phyloP scores from a whole-genome alignment of 2,888 invertebrate species.

The Drosophila fulvimacula region DNA sequence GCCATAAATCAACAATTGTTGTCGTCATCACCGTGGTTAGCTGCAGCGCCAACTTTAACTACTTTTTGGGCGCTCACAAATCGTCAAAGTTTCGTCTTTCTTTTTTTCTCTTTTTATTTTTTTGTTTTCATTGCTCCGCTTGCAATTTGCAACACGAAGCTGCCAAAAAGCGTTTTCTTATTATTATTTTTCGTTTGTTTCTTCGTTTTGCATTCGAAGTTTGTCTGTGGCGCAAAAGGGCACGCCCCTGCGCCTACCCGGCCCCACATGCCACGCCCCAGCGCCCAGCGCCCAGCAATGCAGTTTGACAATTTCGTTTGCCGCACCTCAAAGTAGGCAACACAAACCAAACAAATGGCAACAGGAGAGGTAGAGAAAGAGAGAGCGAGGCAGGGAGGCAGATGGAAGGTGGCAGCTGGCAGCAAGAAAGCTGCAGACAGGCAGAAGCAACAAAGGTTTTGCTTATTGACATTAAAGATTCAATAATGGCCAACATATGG shows the following conservation, averaged over 20 bases:
- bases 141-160: conserved; percentile 76
- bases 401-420: neutral
- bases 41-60: conserved; percentile 66
- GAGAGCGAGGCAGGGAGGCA: neutral
- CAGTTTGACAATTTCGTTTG: conserved; percentile 54
- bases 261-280: neutral
- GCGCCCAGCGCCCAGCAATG: conserved; percentile 12
- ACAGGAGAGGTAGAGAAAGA: too few species aligned
- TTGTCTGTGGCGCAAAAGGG: conserved; percentile 47
- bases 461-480: conserved; percentile 77
- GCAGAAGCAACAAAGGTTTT: conserved; percentile 32
- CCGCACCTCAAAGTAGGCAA: conserved; percentile 58
- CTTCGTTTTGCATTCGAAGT: conserved; percentile 28
- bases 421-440: conserved; percentile 7
- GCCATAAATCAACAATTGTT: conserved; percentile 61
- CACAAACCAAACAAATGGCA: conserved; percentile 28
- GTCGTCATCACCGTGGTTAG: conserved; percentile 35
- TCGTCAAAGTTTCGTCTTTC: conserved; percentile 55
- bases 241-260: conserved; percentile 28
- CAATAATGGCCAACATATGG: conserved; percentile 64
- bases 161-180: conserved; percentile 50
- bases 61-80: conserved; percentile 67
- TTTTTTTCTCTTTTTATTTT: conserved; percentile 11
- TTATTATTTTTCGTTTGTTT: conserved; percentile 47
- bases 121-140: conserved; percentile 17